These are phyloP conservation scores for Drosophila paracracens DNA, from an alignment of 2,888 invertebrate genomes.

Conservation along the genomic window DNA sequence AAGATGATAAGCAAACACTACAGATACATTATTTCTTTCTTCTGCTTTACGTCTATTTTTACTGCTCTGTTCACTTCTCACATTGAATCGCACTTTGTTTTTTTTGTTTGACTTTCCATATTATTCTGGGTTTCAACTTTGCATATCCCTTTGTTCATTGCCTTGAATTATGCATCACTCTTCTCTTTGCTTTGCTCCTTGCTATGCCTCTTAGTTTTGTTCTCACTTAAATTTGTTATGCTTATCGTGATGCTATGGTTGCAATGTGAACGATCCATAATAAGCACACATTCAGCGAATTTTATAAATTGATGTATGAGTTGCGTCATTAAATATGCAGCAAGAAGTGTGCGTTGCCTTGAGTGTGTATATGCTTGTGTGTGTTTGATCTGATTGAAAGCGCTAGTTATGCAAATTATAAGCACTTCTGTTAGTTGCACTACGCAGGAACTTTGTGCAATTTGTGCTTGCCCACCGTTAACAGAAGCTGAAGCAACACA, in stretches of 20 bases:
- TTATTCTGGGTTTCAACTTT: background rate
- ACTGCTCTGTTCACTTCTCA: background rate
- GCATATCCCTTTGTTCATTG: background rate
- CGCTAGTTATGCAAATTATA: constrained; percentile 41
- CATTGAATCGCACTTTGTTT: background rate
- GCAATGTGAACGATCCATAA: background rate
- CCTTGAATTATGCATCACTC: background rate
- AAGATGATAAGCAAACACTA: background rate
- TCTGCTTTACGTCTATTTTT: background rate
- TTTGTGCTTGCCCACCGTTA: constrained; percentile 29
- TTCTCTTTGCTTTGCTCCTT: background rate
- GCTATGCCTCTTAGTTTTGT: background rate
- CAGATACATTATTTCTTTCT: background rate
- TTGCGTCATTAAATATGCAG: constrained; percentile 12
- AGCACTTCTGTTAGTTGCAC: constrained; percentile 34
- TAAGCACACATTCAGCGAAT: constrained; percentile 1
- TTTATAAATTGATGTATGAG: constrained; percentile 1
- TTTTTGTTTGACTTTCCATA: background rate
- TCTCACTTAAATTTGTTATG: background rate
- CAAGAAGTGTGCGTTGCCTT: constrained; percentile 6
- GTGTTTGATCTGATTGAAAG: constrained; percentile 13
- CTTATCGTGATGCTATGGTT: background rate
- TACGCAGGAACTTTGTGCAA: constrained; percentile 45
- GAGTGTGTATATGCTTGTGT: background rate
- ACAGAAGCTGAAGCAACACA: constrained; percentile 16